Evolutionary conservation across 2,888 invertebrate species (phyloP).

Genomic region (Nowickia ferox): DNA sequence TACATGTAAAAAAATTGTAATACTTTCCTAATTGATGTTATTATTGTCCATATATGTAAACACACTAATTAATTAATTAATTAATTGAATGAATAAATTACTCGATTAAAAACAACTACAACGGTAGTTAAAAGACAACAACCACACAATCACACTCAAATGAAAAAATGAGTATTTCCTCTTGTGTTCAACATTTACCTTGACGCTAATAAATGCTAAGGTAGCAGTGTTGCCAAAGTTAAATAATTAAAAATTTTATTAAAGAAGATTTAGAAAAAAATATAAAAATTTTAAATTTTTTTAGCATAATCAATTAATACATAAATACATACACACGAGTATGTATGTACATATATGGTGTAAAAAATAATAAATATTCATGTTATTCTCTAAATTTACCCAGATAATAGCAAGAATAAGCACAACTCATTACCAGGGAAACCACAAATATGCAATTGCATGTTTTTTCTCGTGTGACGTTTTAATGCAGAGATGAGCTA

Average conservation of each 20-base stretch:
- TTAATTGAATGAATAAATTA: conserved; percentile 20
- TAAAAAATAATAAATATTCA: background rate
- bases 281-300: too few relatives aligned
- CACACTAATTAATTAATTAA: conserved; percentile 52
- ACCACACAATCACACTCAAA: background rate
- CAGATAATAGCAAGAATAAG: too few relatives aligned
- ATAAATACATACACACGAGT: too few relatives aligned
- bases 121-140: conserved; percentile 12
- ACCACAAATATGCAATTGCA: too few relatives aligned
- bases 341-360: background rate
- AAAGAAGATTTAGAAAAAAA: background rate
- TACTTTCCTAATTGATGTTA: conserved; percentile 44
- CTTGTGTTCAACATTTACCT: conserved; percentile 18
- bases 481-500: too few relatives aligned
- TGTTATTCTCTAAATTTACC: too few relatives aligned
- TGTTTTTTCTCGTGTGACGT: too few relatives aligned
- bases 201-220: background rate
- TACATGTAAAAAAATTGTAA: conserved; percentile 8
- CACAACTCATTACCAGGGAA: too few relatives aligned
- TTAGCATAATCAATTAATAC: background rate
- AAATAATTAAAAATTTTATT: too few relatives aligned
- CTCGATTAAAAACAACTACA: conserved; percentile 24
- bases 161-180: background rate
- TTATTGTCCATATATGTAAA: conserved; percentile 38
- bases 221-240: too few relatives aligned